A percentile compares a stretch with the other conserved stretches of the same genome.
phyloP scores from a whole-genome alignment of 2,113 vertebrate species.

The Pseudolaguvia tuberculata region DNA sequence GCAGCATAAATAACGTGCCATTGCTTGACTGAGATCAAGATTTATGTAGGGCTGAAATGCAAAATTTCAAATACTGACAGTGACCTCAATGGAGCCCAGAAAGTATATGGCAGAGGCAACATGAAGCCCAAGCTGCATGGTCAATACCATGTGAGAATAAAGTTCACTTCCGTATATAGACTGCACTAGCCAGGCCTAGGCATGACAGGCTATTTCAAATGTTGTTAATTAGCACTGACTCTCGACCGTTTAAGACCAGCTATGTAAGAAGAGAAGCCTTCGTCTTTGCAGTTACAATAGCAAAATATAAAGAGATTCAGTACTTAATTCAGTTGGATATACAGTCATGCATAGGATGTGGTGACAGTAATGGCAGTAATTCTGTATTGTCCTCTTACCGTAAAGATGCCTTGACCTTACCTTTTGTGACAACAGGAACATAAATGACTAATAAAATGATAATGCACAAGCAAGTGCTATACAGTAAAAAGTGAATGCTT shows the following conservation, averaged over 20 bases:
- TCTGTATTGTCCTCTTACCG: neutral
- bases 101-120: conserved; percentile 38
- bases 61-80: conserved; percentile 47
- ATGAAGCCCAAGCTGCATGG: conserved; percentile 44
- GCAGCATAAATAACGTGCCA: conserved; percentile 40
- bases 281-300: conserved; percentile 20
- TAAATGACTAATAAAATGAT: neutral
- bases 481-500: too few relatives aligned
- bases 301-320: conserved; percentile 8
- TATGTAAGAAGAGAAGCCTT: conserved; percentile 7
- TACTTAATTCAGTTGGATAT: neutral
- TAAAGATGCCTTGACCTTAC: conserved; percentile 18
- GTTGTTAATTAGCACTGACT: conserved; percentile 53
- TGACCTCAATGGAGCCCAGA: conserved; percentile 43
- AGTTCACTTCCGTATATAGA: conserved; percentile 55
- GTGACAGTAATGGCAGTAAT: conserved; percentile 14
- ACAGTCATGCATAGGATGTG: neutral
- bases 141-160: conserved; percentile 48
- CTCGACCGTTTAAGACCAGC: conserved; percentile 13
- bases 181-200: conserved; percentile 17
- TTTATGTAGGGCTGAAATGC: conserved; percentile 53
- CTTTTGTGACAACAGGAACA: neutral
- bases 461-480: too few relatives aligned
- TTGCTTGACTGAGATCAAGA: conserved; percentile 36
- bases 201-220: conserved; percentile 51